Percentiles rank a stretch among this genome's conserved stretches.
Evolutionary conservation across 2,113 vertebrate species (phyloP).

Genomic region (Thamnophis sirtalis): DNA sequence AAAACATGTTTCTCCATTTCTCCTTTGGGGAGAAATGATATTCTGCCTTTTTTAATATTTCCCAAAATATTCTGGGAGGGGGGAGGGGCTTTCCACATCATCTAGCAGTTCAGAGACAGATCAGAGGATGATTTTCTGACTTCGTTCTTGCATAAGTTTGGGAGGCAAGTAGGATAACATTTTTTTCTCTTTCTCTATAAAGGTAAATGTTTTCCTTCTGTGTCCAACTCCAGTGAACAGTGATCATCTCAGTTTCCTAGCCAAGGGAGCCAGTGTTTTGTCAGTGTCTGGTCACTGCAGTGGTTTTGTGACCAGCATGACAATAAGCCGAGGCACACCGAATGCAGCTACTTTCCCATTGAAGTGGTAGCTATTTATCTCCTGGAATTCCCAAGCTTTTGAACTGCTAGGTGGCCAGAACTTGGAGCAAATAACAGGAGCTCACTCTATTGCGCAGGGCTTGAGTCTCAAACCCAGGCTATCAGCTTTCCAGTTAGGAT

Average conservation of each 20-base stretch:
- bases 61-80: too few species aligned
- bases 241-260: neutral
- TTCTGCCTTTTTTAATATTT: too few species aligned
- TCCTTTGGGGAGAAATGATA: too few species aligned
- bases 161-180: neutral
- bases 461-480: too few species aligned
- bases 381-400: neutral
- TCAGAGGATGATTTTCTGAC: neutral
- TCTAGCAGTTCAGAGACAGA: neutral
- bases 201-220: neutral
- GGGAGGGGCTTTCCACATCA: too few species aligned
- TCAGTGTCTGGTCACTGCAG: neutral
- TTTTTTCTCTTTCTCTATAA: neutral
- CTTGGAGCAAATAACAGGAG: neutral
- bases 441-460: neutral
- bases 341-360: neutral
- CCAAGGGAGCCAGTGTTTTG: neutral
- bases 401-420: neutral
- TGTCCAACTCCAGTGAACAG: neutral
- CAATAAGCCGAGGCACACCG: neutral
- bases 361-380: neutral
- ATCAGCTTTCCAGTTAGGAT: too few species aligned
- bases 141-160: neutral
- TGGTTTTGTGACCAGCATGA: neutral
- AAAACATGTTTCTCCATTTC: too few species aligned